Percentiles rank a stretch among this genome's conserved stretches.
phyloP scores from a whole-genome alignment of 2,113 vertebrate genomes.

The Nibea albiflora region DNA sequence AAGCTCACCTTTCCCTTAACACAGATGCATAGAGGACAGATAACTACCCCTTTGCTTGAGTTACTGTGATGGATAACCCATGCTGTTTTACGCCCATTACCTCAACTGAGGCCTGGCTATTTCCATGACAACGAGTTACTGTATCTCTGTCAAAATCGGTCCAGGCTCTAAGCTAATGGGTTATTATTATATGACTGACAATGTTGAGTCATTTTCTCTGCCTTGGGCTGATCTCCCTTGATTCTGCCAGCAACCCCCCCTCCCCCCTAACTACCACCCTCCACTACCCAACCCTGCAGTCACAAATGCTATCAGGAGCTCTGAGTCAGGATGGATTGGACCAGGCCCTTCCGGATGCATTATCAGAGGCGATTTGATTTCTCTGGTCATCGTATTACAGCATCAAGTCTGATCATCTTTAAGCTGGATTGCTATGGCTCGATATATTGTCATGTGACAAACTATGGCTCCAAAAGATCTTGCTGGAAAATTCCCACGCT shows the following conservation, averaged over 20 bases:
- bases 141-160: slow-evolving; percentile 70
- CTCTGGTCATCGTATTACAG: slow-evolving; percentile 14
- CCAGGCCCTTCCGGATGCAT: slow-evolving; percentile 17
- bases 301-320: slow-evolving; percentile 1
- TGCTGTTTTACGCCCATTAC: slow-evolving; percentile 59
- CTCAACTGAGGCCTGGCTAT: slow-evolving; percentile 52
- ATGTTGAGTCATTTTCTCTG: slow-evolving; percentile 67
- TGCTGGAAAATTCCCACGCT: background rate
- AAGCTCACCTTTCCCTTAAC: background rate
- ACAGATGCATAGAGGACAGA: slow-evolving; percentile 33
- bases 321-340: slow-evolving; percentile 17
- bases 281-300: slow-evolving; percentile 1
- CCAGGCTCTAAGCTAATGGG: slow-evolving; percentile 64
- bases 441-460: background rate
- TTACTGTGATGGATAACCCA: slow-evolving; percentile 59
- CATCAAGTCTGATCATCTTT: slow-evolving; percentile 31
- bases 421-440: background rate
- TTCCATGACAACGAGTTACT: slow-evolving; percentile 75
- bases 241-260: slow-evolving; percentile 3
- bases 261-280: background rate
- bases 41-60: slow-evolving; percentile 19
- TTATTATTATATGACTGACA: slow-evolving; percentile 63
- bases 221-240: slow-evolving; percentile 47
- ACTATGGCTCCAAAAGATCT: background rate
- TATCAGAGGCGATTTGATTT: slow-evolving; percentile 38